phyloP scores from a whole-genome alignment of 2,797 vertebrate genomes.

The Halcyon badia region DNA sequence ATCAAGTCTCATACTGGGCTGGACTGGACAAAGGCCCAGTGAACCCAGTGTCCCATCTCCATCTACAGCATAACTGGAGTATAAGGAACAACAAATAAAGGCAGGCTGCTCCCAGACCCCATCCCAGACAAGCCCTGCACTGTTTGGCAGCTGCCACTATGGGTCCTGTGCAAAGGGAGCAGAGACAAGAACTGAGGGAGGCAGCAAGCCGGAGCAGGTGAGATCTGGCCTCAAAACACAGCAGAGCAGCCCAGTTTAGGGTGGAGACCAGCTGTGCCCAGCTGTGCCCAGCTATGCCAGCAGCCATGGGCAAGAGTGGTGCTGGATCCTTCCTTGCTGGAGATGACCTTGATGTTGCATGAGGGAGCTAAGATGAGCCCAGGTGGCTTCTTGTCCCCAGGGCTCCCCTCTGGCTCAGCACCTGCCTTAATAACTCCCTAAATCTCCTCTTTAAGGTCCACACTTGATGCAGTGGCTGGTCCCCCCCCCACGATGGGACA shows the following conservation, averaged over 20 bases:
- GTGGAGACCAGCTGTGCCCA: not conserved
- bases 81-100: not conserved
- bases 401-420: not conserved
- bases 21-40: not conserved
- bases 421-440: not conserved
- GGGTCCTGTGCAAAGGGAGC: not conserved
- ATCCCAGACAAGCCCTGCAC: not conserved
- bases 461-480: fast-evolving
- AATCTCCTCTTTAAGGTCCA: not conserved
- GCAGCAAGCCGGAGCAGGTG: not conserved
- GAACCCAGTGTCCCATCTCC: not conserved
- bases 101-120: not conserved
- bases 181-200: not conserved
- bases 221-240: not conserved
- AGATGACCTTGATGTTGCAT: not conserved
- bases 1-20: not conserved
- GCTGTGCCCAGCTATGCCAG: not conserved
- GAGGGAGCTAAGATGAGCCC: not conserved
- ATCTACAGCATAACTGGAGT: not conserved
- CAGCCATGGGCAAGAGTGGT: fast-evolving
- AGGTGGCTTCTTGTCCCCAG: not conserved
- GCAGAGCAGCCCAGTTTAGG: not conserved
- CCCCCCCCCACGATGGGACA: fast-evolving
- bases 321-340: not conserved
- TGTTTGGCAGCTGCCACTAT: fast-evolving